Percentiles rank a stretch among this genome's conserved stretches.
These are phyloP conservation scores for Capitella teleta DNA, from an alignment of 1,140 invertebrate species.

Conservation along the genomic window DNA sequence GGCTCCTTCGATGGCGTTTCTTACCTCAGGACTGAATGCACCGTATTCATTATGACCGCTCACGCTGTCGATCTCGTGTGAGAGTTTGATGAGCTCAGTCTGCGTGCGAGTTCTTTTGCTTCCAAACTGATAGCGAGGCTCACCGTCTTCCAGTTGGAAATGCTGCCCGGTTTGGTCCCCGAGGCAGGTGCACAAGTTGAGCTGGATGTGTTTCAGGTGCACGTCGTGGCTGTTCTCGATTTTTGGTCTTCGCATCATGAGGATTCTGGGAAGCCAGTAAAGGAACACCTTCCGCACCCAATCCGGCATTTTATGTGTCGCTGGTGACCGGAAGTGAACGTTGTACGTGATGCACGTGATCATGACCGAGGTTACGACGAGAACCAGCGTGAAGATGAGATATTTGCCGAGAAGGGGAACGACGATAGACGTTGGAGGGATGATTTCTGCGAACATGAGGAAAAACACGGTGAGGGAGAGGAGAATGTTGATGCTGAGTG, in stretches of 20 bases:
- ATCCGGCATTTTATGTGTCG: slow-evolving; percentile 88
- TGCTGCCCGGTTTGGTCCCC: slow-evolving; percentile 4
- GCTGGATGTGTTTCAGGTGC: slow-evolving; percentile 11
- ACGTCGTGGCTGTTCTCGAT: slow-evolving; percentile 15
- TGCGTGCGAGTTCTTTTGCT: not conserved
- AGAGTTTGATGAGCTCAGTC: slow-evolving; percentile 10
- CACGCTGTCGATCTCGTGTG: slow-evolving; percentile 11
- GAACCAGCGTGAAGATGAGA: slow-evolving; percentile 97
- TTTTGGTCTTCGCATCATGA: slow-evolving; percentile 13
- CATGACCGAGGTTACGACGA: slow-evolving; percentile 95
- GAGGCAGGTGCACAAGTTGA: slow-evolving; percentile 9
- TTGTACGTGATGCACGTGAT: slow-evolving; percentile 96
- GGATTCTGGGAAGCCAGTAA: slow-evolving; percentile 11
- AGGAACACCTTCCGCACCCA: slow-evolving; percentile 12
- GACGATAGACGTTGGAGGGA: slow-evolving; percentile 93
- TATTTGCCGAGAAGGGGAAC: slow-evolving; percentile 97
- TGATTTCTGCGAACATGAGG: slow-evolving; percentile 92
- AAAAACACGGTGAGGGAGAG: slow-evolving; percentile 99
- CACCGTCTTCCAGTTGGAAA: not conserved
- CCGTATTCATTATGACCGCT: too few relatives aligned
- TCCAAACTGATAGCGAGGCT: not conserved
- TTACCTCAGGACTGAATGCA: slow-evolving; percentile 60
- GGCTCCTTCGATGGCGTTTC: slow-evolving; percentile 77
- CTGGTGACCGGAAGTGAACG: slow-evolving; percentile 91
- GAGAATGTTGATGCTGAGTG: slow-evolving; percentile 95